Evolutionary conservation across 2,888 invertebrate genomes (phyloP).

Genomic region (Andrena bicolor): DNA sequence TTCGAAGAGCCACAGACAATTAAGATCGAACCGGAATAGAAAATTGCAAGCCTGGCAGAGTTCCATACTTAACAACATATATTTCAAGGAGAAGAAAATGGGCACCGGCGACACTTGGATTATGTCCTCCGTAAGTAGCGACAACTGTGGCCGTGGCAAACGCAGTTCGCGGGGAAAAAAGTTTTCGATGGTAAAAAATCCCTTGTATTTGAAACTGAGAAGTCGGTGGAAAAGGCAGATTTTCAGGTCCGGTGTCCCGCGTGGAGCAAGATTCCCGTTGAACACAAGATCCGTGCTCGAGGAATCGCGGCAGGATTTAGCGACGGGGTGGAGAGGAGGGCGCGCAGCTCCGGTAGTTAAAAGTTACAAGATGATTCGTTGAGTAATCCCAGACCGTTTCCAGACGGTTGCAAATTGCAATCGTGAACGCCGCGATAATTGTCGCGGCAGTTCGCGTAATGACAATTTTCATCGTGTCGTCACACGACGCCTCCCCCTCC

Average conservation of each 20-base stretch:
- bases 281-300: conserved; percentile 53
- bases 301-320: conserved; percentile 61
- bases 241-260: conserved; percentile 18
- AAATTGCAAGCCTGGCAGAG: too few relatives aligned
- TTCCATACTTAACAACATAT: too few relatives aligned
- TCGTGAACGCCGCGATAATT: conserved; percentile 84
- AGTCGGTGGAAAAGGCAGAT: neutral
- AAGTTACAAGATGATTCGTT: conserved; percentile 84
- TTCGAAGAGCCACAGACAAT: too few relatives aligned
- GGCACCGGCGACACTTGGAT: too few relatives aligned
- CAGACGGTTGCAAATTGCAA: conserved; percentile 84
- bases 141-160: too few relatives aligned
- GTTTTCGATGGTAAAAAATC: neutral
- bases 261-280: conserved; percentile 37
- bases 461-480: conserved; percentile 84
- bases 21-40: too few relatives aligned
- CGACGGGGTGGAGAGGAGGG: conserved; percentile 22
- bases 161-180: too few relatives aligned
- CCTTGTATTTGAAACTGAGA: neutral
- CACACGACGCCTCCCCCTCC: conserved; percentile 67
- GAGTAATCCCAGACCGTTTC: conserved; percentile 84
- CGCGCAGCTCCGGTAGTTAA: conserved; percentile 79
- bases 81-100: too few relatives aligned
- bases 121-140: too few relatives aligned
- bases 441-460: conserved; percentile 82